Conservation (phyloP, 2,888 invertebrate genomes). For the Acrocyrtus sp. region DNA sequence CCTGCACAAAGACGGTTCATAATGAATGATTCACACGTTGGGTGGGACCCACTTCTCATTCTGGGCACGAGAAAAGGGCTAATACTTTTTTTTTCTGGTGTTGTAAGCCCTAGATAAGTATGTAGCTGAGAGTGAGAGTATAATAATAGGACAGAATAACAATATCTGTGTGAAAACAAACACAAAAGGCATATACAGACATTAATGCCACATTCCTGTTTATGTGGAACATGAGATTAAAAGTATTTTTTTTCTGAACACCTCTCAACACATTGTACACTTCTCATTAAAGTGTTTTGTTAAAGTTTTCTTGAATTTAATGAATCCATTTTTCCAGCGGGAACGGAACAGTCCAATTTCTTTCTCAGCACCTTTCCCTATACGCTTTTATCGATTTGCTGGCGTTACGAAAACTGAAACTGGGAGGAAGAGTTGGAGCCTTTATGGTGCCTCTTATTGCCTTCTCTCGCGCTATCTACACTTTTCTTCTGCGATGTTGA, state of each 20-base stretch:
- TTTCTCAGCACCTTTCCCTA: neutral
- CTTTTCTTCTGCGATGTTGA: too few species aligned
- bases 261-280: neutral
- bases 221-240: neutral
- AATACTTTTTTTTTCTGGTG: neutral
- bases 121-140: too few species aligned
- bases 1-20: neutral
- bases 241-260: neutral
- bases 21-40: conserved; percentile 25
- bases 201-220: neutral
- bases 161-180: neutral
- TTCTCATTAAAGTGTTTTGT: neutral
- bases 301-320: neutral
- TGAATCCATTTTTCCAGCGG: too few species aligned
- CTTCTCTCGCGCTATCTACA: too few species aligned
- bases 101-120: too few species aligned
- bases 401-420: too few species aligned
- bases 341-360: too few species aligned
- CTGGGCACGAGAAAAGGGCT: neutral
- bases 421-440: too few species aligned
- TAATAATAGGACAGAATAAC: neutral
- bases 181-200: neutral
- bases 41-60: conserved; percentile 24
- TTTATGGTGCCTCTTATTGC: too few species aligned
- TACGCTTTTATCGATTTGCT: too few species aligned